Base-by-base conservation (phyloP, 2,113 vertebrate genomes). In the Brachyhypopomus occidentalis region DNA sequence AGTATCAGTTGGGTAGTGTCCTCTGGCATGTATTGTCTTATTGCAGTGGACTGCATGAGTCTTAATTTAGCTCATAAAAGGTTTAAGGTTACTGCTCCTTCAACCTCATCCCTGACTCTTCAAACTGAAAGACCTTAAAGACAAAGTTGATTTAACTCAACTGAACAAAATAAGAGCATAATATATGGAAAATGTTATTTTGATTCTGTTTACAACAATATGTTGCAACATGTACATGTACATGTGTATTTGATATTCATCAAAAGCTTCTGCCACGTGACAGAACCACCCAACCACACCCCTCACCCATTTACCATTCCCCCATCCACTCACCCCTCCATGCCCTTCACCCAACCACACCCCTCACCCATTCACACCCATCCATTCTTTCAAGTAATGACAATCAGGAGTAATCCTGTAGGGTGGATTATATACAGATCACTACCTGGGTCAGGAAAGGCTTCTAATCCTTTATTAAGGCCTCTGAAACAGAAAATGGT, bases 381-480 rank as follows among this genome's bases (percentile, higher is more conserved):
- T 85, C 58, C 34, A 16, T 60, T 83, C 74, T 83, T 36, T 77
- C 75, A 86, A 75, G 83, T 78, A 81, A 77, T 66, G 75, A 81
- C 77, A 84, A 84, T 82, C 81, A 83, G 74, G 72, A 69, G 41
- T 77, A 86, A 80, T 86, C 75, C 69, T 69, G 25, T 36, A 75
- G 70, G 63, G 20, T 73, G 82, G 82, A 86, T 85, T 84, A 83
- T 82, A 80, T 85, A 22, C 77, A 80, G 76, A 86, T 75, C 69
- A 79, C 16, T 25, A 75, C 41, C 74, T 66, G 30, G 74, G 64
- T 30, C 73, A 71, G 22, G 70, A 73, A 58, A 82, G 45, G 56
- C 60, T 52, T 75, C 48, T 80, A 85, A 78, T 85, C 77, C 76
- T 59, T 19, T 55, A 85, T 85, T 66, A 84, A 86, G 11, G 78